phyloP scores from a whole-genome alignment of 92 coral and sea anemone genomes.

The Plumapathes pennacea region DNA sequence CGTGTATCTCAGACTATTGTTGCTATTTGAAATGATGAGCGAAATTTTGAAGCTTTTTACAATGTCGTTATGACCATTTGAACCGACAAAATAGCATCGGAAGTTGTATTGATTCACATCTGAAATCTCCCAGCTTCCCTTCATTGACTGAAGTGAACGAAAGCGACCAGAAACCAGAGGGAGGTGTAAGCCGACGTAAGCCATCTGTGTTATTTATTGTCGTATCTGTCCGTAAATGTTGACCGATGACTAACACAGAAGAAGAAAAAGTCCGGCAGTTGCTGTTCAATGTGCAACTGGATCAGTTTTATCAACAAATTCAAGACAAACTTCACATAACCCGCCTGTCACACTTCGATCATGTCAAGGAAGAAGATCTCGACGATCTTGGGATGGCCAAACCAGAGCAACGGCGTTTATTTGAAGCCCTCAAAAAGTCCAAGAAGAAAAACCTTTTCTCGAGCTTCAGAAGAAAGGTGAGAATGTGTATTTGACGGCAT shows the following conservation, averaged over 20 bases:
- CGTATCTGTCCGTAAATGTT: too few species aligned
- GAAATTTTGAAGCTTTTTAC: too few species aligned
- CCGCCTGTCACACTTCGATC: constrained; percentile 80
- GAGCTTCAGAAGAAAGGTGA: constrained; percentile 90
- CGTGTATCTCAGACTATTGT: too few species aligned
- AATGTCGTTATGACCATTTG: too few species aligned
- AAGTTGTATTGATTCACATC: too few species aligned
- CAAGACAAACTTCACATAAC: constrained; percentile 79
- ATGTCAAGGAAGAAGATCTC: constrained; percentile 82
- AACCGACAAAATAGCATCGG: too few species aligned
- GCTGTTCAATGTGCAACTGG: constrained; percentile 75
- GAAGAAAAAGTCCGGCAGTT: constrained; percentile 66
- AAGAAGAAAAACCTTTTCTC: constrained; percentile 67
- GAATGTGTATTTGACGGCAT: neutral
- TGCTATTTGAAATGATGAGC: too few species aligned
- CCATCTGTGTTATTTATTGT: too few species aligned
- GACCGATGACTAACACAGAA: constrained; percentile 52
- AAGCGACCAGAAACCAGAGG: too few species aligned
- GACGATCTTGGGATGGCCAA: constrained; percentile 90
- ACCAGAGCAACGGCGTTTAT: constrained; percentile 89
- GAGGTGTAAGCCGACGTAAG: too few species aligned
- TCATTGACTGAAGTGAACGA: too few species aligned
- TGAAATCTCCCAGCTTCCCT: too few species aligned
- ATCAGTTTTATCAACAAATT: constrained; percentile 87
- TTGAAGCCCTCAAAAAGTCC: constrained; percentile 84